Percentiles rank a stretch among this genome's conserved stretches.
Conservation (phyloP, 2,888 invertebrate genomes). For the Bhutanitis thaidina region DNA sequence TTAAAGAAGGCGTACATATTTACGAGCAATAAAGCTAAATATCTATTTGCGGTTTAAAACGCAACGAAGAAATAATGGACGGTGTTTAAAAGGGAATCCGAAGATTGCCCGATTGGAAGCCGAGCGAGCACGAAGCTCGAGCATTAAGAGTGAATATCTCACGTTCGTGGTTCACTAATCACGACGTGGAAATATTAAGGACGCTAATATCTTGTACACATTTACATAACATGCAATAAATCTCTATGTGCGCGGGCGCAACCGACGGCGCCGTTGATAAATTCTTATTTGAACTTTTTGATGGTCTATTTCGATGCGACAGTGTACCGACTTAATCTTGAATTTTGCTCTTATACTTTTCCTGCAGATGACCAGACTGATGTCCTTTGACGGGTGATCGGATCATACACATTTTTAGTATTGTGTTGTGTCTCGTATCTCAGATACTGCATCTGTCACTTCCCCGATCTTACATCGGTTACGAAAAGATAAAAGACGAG, state of each 20-base stretch:
- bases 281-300: constrained; percentile 61
- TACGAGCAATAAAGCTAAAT: constrained; percentile 22
- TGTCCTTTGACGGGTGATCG: no score
- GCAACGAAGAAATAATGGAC: constrained; percentile 28
- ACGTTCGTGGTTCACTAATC: constrained; percentile 61
- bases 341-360: constrained; percentile 17
- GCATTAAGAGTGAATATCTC: constrained; percentile 56
- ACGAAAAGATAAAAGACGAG: no score
- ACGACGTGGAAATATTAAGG: constrained; percentile 74
- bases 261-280: constrained; percentile 63
- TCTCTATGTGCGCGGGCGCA: constrained; percentile 53
- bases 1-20: constrained; percentile 21
- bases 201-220: constrained; percentile 74
- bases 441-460: no score
- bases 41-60: constrained; percentile 21
- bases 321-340: constrained; percentile 32
- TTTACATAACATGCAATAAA: constrained; percentile 76
- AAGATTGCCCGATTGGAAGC: constrained; percentile 47
- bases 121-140: constrained; percentile 40
- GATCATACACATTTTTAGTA: no score
- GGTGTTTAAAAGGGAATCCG: constrained; percentile 52
- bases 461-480: no score
- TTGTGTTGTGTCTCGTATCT: no score
- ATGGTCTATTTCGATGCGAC: constrained; percentile 54
- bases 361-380: neutral